A percentile compares a stretch with the other conserved stretches of the same genome.
These are phyloP conservation scores for Mechanitis messenoides DNA, from an alignment of 2,888 invertebrate genomes.

Conservation along the genomic window DNA sequence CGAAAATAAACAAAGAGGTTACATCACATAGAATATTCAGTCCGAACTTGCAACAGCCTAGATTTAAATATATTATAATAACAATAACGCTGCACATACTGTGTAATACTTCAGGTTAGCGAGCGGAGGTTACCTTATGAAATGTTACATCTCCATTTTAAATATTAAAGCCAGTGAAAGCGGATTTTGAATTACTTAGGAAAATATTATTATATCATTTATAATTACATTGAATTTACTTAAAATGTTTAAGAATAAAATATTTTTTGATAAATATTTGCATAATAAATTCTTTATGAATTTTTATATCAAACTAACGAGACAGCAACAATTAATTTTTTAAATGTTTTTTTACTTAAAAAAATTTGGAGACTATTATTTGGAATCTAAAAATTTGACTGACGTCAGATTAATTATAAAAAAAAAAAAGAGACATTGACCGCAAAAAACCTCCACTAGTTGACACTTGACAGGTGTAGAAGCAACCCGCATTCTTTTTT, in stretches of 20 bases:
- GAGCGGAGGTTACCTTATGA: constrained; percentile 61
- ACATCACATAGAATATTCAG: constrained; percentile 45
- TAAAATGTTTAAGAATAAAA: too few species aligned
- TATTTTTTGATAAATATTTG: too few species aligned
- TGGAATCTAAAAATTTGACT: neutral
- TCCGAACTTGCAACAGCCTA: constrained; percentile 48
- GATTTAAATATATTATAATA: constrained; percentile 72
- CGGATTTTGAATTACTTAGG: constrained; percentile 12
- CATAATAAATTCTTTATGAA: too few species aligned
- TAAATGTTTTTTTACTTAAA: too few species aligned
- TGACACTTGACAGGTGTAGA: constrained; percentile 34
- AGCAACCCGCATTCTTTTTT: constrained; percentile 34
- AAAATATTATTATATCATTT: too few species aligned
- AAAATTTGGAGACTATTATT: neutral
- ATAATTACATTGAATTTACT: too few species aligned
- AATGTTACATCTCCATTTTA: constrained; percentile 31
- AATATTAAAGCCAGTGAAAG: constrained; percentile 25
- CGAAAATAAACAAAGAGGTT: constrained; percentile 34
- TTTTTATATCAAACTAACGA: too few species aligned
- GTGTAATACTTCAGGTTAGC: constrained; percentile 62
- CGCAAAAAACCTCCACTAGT: constrained; percentile 19
- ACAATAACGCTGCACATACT: constrained; percentile 66
- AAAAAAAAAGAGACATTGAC: neutral
- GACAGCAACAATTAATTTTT: too few species aligned
- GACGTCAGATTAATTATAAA: neutral